Evolutionary conservation across 2,797 vertebrate species (phyloP).

Genomic region (Schizopygopsis pylzovi): DNA sequence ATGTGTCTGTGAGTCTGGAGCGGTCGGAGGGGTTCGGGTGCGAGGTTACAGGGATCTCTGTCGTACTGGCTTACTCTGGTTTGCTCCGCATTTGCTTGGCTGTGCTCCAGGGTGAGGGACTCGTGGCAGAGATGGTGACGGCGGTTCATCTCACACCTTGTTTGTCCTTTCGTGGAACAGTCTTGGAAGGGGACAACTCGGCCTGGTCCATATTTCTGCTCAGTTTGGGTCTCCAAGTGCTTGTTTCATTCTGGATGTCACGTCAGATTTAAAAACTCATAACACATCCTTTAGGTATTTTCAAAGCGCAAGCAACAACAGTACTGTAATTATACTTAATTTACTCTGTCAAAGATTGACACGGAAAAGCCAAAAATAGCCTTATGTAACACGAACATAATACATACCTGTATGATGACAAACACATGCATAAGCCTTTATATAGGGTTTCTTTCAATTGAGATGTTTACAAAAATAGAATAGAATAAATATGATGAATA

Average conservation of each 20-base stretch:
- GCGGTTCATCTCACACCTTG: constrained; percentile 28
- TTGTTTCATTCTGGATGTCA: not conserved
- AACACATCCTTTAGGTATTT: constrained; percentile 1
- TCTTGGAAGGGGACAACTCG: constrained; percentile 18
- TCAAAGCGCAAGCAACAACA: not conserved
- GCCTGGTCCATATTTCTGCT: not conserved
- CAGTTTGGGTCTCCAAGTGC: not conserved
- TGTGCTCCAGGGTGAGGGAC: constrained; percentile 40
- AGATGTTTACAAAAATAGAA: not conserved
- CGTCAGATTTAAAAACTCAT: not conserved
- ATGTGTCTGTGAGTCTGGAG: constrained; percentile 39
- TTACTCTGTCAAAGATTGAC: not conserved
- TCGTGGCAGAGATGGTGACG: constrained; percentile 35
- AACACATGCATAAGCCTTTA: not conserved
- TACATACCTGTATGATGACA: not conserved
- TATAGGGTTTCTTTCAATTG: not conserved
- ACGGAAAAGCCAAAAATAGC: not conserved
- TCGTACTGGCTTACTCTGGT: constrained; percentile 58
- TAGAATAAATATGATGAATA: too few relatives aligned
- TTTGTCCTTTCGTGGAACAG: constrained; percentile 38
- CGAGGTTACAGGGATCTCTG: constrained; percentile 20
- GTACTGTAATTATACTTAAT: constrained; percentile 12
- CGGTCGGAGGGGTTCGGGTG: constrained; percentile 1
- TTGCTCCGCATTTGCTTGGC: constrained; percentile 57
- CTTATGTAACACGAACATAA: not conserved